Conservation (phyloP, 35 echinoderm and acorn worm genomes). For the Eucidaris tribuloides region DNA sequence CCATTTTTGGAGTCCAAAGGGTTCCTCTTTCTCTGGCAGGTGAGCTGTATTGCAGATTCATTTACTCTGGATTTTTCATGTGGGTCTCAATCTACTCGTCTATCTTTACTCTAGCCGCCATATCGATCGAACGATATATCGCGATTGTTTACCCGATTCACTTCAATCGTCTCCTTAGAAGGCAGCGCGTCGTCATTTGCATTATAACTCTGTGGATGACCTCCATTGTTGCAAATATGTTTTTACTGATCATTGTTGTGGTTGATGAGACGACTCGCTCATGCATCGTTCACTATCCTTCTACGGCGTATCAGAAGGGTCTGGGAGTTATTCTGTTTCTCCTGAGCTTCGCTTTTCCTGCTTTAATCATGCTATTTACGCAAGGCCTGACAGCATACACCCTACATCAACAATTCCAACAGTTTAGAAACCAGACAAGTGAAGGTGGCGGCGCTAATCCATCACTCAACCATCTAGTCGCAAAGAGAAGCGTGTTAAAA, state of each 20-base stretch:
- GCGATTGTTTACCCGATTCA: too few relatives aligned
- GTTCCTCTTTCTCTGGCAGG: slow-evolving; percentile 1
- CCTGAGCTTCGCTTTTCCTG: slow-evolving; percentile 56
- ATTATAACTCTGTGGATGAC: slow-evolving; percentile 47
- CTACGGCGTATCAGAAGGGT: neutral
- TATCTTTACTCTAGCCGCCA: too few relatives aligned
- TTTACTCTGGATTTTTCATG: slow-evolving; percentile 42
- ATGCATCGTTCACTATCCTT: slow-evolving; percentile 44
- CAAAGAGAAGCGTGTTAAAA: slow-evolving; percentile 57
- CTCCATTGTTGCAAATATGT: too few relatives aligned
- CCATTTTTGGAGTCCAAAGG: neutral
- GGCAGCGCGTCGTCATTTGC: slow-evolving; percentile 11
- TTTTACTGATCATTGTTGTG: too few relatives aligned
- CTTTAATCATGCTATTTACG: slow-evolving; percentile 75
- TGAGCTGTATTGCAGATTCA: too few relatives aligned
- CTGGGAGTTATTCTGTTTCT: slow-evolving; percentile 55
- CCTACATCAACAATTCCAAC: slow-evolving; percentile 18
- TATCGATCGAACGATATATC: too few relatives aligned
- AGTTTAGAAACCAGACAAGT: neutral
- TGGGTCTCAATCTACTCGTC: slow-evolving; percentile 62
- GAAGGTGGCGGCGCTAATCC: too few relatives aligned
- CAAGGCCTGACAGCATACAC: too few relatives aligned
- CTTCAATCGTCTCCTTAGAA: slow-evolving; percentile 44
- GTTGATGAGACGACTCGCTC: neutral
- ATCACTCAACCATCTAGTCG: slow-evolving; percentile 20